These are phyloP conservation scores for Enteromius afrohamiltoni DNA, from an alignment of 2,797 vertebrate genomes.

Conservation along the genomic window DNA sequence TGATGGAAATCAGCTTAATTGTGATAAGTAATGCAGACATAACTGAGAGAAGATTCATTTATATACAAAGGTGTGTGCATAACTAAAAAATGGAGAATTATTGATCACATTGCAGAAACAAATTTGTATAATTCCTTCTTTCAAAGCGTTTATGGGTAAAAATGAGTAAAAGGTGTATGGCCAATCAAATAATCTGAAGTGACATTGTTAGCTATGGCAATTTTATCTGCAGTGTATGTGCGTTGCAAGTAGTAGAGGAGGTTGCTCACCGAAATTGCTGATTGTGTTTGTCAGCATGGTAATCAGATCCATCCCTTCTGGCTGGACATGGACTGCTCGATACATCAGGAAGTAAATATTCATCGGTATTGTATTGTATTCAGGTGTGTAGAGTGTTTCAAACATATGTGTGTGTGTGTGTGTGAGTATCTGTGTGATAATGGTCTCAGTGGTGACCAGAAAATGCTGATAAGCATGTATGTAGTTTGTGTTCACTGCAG, in stretches of 20 bases:
- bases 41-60: neutral
- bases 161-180: neutral
- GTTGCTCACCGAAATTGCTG: constrained; percentile 28
- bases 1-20: neutral
- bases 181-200: neutral
- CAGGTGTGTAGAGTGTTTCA: constrained; percentile 10
- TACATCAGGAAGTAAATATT: constrained; percentile 35
- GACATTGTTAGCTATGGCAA: neutral
- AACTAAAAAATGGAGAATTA: neutral
- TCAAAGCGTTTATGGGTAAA: no score
- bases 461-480: constrained; percentile 29
- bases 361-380: constrained; percentile 16
- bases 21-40: neutral
- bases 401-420: neutral
- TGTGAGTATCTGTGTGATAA: neutral
- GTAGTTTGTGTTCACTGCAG: constrained; percentile 41
- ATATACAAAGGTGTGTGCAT: neutral
- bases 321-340: constrained; percentile 15
- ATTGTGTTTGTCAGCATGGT: constrained; percentile 25
- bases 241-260: neutral
- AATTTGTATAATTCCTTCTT: neutral
- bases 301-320: constrained; percentile 20
- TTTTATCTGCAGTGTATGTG: constrained; percentile 19
- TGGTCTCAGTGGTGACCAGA: neutral
- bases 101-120: neutral